Percentiles rank a stretch among this genome's conserved stretches.
Conservation (phyloP, 2,888 invertebrate species). For the Drosophila longiperda region DNA sequence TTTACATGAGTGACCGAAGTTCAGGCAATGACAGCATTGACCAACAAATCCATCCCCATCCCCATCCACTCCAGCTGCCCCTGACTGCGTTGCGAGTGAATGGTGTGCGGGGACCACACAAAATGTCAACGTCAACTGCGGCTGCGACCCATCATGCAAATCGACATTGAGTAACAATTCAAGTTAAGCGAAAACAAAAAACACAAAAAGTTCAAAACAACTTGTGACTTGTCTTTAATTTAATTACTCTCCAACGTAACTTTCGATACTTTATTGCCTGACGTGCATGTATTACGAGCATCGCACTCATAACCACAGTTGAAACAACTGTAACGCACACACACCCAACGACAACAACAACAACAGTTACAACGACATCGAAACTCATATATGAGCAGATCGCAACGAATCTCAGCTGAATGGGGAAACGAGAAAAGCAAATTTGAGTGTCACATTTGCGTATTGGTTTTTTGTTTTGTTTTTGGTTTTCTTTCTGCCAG, state of each 20-base stretch:
- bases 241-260: conserved; percentile 64
- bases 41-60: conserved; percentile 14
- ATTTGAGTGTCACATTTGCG: conserved; percentile 33
- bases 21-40: conserved; percentile 49
- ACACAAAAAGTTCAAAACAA: conserved; percentile 56
- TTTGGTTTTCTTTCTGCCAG: conserved; percentile 7
- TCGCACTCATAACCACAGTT: conserved; percentile 7
- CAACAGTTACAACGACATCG: not conserved
- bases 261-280: conserved; percentile 61
- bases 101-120: conserved; percentile 6
- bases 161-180: conserved; percentile 50
- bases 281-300: conserved; percentile 32
- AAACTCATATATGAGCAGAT: not conserved
- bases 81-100: not conserved
- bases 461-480: conserved; percentile 5
- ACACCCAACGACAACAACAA: not conserved
- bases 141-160: conserved; percentile 59
- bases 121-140: conserved; percentile 57
- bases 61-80: not conserved
- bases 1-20: conserved; percentile 71
- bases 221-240: conserved; percentile 71
- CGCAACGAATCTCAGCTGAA: conserved; percentile 25
- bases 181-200: conserved; percentile 19
- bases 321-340: conserved; percentile 11
- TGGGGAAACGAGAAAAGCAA: conserved; percentile 32